These are phyloP conservation scores for Mormyrus iriodes DNA, from an alignment of 2,113 vertebrate species.

Conservation along the genomic window DNA sequence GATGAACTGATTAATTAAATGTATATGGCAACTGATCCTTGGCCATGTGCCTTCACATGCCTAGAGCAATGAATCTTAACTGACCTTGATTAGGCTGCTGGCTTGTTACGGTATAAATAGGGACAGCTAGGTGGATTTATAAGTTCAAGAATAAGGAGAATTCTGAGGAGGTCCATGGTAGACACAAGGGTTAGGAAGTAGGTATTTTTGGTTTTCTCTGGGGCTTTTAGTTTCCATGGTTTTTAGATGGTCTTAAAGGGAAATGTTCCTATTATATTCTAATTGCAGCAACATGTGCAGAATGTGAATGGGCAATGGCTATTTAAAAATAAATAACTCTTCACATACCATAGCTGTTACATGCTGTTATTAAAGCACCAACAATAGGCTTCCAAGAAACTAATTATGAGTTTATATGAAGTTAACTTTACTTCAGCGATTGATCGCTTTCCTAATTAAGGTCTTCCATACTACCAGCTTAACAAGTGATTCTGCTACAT, in stretches of 20 bases:
- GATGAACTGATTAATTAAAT: neutral
- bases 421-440: slow-evolving; percentile 7
- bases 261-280: neutral
- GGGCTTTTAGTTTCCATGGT: slow-evolving; percentile 4
- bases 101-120: neutral
- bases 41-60: neutral
- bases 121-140: neutral
- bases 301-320: neutral
- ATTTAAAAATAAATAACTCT: slow-evolving; percentile 6
- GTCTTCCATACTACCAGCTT: neutral
- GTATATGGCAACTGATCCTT: neutral
- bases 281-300: neutral
- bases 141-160: neutral
- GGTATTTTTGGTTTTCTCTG: neutral
- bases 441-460: neutral
- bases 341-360: slow-evolving; percentile 2
- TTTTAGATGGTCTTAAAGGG: neutral
- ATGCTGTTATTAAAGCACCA: slow-evolving; percentile 1
- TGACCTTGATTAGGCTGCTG: neutral
- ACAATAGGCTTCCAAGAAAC: neutral
- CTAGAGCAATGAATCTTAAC: neutral
- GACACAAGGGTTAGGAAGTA: neutral
- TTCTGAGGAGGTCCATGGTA: neutral
- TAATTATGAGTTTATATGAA: neutral
- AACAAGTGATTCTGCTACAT: neutral